Base-by-base conservation (phyloP, 2,797 vertebrate species). In the Sebastes minor region DNA sequence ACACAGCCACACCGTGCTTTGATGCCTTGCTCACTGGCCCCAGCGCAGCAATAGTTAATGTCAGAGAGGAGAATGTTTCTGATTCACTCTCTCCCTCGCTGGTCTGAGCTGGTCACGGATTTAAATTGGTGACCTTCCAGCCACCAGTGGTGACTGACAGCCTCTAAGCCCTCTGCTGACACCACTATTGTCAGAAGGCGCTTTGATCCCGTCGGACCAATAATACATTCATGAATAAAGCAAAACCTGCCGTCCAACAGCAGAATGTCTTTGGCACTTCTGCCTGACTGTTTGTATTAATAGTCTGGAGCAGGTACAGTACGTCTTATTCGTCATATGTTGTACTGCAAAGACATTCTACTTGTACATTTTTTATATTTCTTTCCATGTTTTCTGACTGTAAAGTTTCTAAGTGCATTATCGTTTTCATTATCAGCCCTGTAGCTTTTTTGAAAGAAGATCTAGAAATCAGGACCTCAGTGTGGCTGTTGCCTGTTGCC, bases 141-240 rank as follows among this genome's bases (percentile, higher is more conserved):
- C 9, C 59, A 60, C 65, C 67, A 8, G 79, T 46, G 27, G 60
- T 88, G 87, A 88, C 70, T 84, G 90, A 71, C 79, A 57, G 82
- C 66, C 8, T 84, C 55, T 38, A 53, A 87, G 76, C 66, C 20
- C 78, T 42, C 42, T 42, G 85, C 72, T 85, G 83, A 91, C 85
- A 83, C 52, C 53, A 18, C 84, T 71, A 74, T 86, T 82, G 81
- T 93, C 83, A 65, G 76, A 35, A 49, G 23, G 10, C 2, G 28
- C 87, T 88, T 84, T 81, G 76, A 88, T 88, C 82, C 81, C 69
- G 4, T 5, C 2, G 23, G 63, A 5, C 53, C 28, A 28, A 60
- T 70, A 81, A 78, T 18, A 22, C 73, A 18, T 59, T 88, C 78
- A 81, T 78, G 86, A 86, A 86, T 83, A 76, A 81, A 74, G 56